Percentiles rank a stretch among this genome's conserved stretches.
Conservation (phyloP, 2,797 vertebrate genomes). For the Ctenopoma multispine region DNA sequence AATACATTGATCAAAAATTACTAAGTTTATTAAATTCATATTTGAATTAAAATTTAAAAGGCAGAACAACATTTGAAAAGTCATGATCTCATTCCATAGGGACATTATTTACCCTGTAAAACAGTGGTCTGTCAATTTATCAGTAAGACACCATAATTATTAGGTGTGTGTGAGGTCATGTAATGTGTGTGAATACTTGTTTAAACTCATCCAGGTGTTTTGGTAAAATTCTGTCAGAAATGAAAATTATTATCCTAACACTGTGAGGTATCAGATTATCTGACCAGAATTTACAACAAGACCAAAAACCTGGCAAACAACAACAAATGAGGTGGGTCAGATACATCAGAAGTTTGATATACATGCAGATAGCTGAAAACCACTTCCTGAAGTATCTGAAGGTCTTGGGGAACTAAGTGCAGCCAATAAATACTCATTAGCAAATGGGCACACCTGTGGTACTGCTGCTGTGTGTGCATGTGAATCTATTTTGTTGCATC, state of each 20-base stretch:
- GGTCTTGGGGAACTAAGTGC: conserved; percentile 31
- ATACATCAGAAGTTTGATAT: conserved; percentile 5
- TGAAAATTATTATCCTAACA: neutral
- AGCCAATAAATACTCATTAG: conserved; percentile 71
- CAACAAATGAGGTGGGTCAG: neutral
- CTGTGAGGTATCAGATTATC: neutral
- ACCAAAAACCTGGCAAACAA: neutral
- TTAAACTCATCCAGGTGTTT: neutral
- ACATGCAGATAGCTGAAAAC: conserved; percentile 22
- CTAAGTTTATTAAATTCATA: no score
- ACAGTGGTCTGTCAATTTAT: neutral
- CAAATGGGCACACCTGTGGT: conserved; percentile 52
- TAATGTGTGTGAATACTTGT: neutral
- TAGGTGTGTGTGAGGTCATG: neutral
- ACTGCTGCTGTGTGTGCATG: neutral
- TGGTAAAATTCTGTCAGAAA: no score
- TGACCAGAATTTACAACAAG: neutral
- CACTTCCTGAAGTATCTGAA: conserved; percentile 34
- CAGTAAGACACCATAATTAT: neutral
- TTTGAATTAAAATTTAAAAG: no score
- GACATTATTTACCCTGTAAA: neutral
- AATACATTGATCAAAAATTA: no score
- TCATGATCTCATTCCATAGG: no score
- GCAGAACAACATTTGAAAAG: no score
- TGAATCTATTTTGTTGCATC: conserved; percentile 6